A percentile compares a stretch with the other conserved stretches of the same genome.
These are phyloP conservation scores for Loxodonta africana DNA, from an alignment of 2,113 vertebrate species.

Conservation along the genomic window DNA sequence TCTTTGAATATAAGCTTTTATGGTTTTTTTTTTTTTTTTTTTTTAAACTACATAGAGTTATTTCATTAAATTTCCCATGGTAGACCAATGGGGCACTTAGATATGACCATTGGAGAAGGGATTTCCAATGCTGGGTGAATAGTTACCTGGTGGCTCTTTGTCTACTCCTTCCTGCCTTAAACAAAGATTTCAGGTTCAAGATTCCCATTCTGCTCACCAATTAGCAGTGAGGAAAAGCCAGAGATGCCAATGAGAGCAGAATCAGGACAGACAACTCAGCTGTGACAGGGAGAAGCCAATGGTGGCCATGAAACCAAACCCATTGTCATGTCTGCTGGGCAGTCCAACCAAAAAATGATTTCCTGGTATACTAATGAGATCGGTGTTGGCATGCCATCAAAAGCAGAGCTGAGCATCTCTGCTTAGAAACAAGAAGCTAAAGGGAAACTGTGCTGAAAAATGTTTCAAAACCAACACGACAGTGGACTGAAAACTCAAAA, in stretches of 20 bases:
- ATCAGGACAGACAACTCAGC: background rate
- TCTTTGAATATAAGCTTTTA: constrained; percentile 1
- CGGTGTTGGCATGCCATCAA: background rate
- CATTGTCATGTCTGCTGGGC: background rate
- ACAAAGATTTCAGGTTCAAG: background rate
- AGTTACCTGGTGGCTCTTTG: background rate
- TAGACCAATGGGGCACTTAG: background rate
- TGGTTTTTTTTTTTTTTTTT: background rate
- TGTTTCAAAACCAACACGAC: background rate
- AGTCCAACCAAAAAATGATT: background rate
- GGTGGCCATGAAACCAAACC: background rate
- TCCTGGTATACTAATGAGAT: too few relatives aligned
- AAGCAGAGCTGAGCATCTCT: background rate
- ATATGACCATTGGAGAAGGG: background rate
- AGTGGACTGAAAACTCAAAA: background rate
- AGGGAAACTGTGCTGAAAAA: background rate
- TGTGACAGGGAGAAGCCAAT: background rate
- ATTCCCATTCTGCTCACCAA: background rate
- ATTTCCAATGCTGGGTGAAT: background rate
- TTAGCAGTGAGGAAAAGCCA: background rate
- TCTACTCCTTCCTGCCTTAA: background rate
- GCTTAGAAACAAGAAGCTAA: background rate
- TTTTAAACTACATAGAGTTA: background rate
- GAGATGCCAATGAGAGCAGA: background rate
- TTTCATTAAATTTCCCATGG: background rate